These are phyloP conservation scores for Procambarus virginalis DNA, from an alignment of 1,140 invertebrate genomes.

Conservation along the genomic window DNA sequence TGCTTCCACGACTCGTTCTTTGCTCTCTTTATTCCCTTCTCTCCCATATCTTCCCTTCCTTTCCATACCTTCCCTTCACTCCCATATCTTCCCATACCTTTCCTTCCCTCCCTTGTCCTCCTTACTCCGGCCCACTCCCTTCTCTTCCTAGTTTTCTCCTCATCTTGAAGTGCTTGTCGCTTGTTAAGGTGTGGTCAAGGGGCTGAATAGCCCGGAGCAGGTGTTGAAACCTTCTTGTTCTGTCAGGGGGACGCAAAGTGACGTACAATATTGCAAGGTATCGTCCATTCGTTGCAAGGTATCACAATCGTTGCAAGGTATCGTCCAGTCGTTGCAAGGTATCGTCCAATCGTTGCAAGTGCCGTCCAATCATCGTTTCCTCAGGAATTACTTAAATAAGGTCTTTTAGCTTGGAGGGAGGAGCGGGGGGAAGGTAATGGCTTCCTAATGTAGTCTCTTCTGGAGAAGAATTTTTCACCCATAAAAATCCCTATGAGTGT, in stretches of 20 bases:
- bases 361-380: too few relatives aligned
- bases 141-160: too few relatives aligned
- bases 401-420: not conserved
- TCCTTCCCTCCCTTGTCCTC: not conserved
- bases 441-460: not conserved
- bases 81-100: not conserved
- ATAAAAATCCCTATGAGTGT: not conserved
- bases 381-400: too few relatives aligned
- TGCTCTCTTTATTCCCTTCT: too few relatives aligned
- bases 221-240: not conserved
- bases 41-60: not conserved
- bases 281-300: too few relatives aligned
- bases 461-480: not conserved
- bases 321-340: too few relatives aligned
- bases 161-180: not conserved
- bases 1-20: too few relatives aligned
- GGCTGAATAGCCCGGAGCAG: not conserved
- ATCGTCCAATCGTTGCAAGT: too few relatives aligned
- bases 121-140: not conserved
- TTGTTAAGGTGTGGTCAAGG: slow-evolving; percentile 1
- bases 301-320: too few relatives aligned
- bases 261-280: too few relatives aligned
- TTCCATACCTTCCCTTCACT: not conserved
- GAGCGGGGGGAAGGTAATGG: not conserved
- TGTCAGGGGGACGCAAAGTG: too few relatives aligned